Conservation (phyloP, 2,113 vertebrate genomes). For the Cheirogaleus medius region DNA sequence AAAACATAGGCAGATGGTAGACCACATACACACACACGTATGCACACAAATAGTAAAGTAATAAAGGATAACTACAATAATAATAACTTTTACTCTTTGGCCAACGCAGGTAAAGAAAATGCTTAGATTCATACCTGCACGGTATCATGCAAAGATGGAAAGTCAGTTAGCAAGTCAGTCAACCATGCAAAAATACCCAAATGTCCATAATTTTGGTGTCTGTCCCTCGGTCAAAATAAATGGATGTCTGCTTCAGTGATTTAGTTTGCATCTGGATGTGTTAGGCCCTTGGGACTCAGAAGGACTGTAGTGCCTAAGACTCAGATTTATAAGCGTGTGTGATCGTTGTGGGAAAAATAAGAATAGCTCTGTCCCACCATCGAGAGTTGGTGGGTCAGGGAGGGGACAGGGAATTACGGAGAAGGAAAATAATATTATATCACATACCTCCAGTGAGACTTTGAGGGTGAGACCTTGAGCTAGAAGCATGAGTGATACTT, state of each 20-base stretch:
- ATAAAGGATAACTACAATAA: background rate
- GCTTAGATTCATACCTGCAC: background rate
- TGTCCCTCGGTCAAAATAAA: background rate
- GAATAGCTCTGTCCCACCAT: background rate
- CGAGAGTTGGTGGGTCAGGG: background rate
- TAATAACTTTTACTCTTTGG: background rate
- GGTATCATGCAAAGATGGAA: background rate
- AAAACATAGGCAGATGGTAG: background rate
- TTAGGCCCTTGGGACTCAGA: background rate
- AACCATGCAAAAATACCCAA: background rate
- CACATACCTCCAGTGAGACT: no score
- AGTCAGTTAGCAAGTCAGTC: rapidly evolving
- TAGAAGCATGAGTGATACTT: background rate
- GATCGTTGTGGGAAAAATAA: no score
- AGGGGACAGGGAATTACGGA: background rate
- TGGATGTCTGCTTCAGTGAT: background rate
- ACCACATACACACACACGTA: background rate
- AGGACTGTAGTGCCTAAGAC: background rate
- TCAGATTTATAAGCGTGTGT: background rate
- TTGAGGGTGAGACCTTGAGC: background rate
- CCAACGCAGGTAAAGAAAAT: background rate
- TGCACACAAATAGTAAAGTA: background rate
- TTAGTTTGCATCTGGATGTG: background rate
- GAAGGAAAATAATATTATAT: background rate
- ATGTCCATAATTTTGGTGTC: background rate